These are phyloP conservation scores for Alexandromys fortis DNA, from an alignment of 2,113 vertebrate genomes.

Conservation along the genomic window DNA sequence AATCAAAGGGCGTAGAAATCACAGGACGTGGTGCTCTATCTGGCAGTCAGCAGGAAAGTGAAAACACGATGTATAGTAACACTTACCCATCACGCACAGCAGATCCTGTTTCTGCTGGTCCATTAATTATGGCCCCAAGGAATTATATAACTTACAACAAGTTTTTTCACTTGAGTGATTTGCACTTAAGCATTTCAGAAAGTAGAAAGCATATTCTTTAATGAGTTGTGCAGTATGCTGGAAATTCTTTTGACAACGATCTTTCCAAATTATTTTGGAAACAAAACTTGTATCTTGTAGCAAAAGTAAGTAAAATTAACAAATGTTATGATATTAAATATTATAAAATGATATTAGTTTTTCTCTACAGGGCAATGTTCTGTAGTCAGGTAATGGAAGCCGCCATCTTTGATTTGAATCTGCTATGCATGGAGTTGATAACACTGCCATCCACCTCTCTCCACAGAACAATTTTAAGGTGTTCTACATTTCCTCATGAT, in stretches of 20 bases:
- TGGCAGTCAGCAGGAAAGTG: background rate
- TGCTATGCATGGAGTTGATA: background rate
- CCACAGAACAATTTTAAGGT: background rate
- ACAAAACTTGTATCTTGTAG: background rate
- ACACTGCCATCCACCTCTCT: background rate
- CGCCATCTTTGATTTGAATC: background rate
- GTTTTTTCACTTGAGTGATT: background rate
- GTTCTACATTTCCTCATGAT: background rate
- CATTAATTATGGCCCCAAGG: background rate
- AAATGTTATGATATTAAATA: background rate
- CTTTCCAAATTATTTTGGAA: background rate
- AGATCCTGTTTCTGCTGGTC: background rate
- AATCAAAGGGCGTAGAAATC: background rate
- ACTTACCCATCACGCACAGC: background rate
- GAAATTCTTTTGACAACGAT: constrained; percentile 17
- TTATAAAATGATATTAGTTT: background rate
- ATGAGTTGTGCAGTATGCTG: background rate
- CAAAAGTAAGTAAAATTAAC: constrained; percentile 17
- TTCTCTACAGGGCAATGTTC: background rate
- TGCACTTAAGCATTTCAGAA: constrained; percentile 5
- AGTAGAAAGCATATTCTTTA: background rate
- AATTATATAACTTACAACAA: constrained; percentile 1
- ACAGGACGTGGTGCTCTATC: background rate
- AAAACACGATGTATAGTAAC: background rate
- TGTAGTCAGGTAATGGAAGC: background rate